Percentiles rank a stretch among this genome's conserved stretches.
Evolutionary conservation across 2,888 invertebrate species (phyloP).

Genomic region (Nemurella pictetii): DNA sequence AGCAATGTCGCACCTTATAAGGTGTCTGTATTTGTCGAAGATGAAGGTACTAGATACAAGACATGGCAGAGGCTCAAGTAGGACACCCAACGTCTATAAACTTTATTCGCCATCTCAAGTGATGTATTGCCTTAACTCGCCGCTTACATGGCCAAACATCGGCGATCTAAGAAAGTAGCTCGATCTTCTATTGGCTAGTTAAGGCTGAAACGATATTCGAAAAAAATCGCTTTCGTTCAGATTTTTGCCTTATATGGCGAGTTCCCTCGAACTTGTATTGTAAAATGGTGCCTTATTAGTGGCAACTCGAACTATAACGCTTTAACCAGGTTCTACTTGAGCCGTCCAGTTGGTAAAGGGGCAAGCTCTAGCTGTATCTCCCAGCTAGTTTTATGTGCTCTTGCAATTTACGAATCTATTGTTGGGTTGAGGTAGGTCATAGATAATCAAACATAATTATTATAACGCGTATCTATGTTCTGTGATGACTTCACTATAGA

Average conservation of each 20-base stretch:
- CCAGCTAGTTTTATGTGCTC: not conserved
- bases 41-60: not conserved
- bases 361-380: not conserved
- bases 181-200: slow-evolving; percentile 5
- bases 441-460: no score
- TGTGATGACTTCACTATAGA: no score
- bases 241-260: slow-evolving; percentile 15
- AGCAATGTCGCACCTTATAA: not conserved
- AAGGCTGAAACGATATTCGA: not conserved
- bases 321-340: not conserved
- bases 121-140: slow-evolving; percentile 1
- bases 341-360: not conserved
- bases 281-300: slow-evolving; percentile 15
- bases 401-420: not conserved
- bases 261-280: slow-evolving; percentile 7
- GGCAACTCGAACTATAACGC: not conserved
- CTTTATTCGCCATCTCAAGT: not conserved
- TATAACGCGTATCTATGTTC: no score
- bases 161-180: slow-evolving; percentile 14
- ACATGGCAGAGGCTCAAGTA: slow-evolving; percentile 6
- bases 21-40: not conserved
- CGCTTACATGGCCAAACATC: slow-evolving; percentile 1
- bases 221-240: not conserved
- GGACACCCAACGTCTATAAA: not conserved
- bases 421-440: not conserved